Conservation (phyloP, 2,113 vertebrate genomes). For the Toxotes chatareus region DNA sequence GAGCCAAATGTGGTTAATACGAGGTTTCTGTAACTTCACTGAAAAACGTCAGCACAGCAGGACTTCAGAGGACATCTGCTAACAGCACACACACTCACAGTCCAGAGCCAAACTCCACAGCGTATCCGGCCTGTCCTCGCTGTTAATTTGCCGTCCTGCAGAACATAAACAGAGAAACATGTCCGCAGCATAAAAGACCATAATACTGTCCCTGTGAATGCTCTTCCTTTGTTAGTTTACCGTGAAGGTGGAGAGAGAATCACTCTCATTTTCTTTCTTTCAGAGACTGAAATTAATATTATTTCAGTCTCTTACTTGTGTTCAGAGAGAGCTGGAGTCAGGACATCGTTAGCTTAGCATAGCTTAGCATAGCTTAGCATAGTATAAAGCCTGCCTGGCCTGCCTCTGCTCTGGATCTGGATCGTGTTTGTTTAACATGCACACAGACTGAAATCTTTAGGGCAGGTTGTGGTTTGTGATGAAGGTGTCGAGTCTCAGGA, state of each 20-base stretch:
- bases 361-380: too few species aligned
- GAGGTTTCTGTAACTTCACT: conserved; percentile 22
- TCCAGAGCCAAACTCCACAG: background rate
- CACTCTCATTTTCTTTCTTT: background rate
- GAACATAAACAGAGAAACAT: conserved; percentile 24
- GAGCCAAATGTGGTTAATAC: conserved; percentile 15
- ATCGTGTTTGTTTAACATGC: too few species aligned
- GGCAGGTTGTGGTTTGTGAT: too few species aligned
- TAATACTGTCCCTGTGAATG: background rate
- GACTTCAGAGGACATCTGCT: conserved; percentile 8
- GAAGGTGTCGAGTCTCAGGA: too few species aligned
- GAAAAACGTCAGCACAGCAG: conserved; percentile 12
- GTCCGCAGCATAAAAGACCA: background rate
- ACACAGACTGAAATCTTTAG: too few species aligned
- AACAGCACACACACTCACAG: too few species aligned
- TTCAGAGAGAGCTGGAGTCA: background rate
- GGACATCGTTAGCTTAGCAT: too few species aligned
- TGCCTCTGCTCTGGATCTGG: too few species aligned
- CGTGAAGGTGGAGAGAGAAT: background rate
- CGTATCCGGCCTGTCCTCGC: background rate
- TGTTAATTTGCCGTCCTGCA: conserved; percentile 14
- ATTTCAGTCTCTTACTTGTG: background rate
- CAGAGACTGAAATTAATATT: too few species aligned
- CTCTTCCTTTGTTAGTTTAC: too few species aligned
- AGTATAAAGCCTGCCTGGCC: too few species aligned